phyloP scores from a whole-genome alignment of 2,797 vertebrate genomes.

The Scomberomorus guttatus region DNA sequence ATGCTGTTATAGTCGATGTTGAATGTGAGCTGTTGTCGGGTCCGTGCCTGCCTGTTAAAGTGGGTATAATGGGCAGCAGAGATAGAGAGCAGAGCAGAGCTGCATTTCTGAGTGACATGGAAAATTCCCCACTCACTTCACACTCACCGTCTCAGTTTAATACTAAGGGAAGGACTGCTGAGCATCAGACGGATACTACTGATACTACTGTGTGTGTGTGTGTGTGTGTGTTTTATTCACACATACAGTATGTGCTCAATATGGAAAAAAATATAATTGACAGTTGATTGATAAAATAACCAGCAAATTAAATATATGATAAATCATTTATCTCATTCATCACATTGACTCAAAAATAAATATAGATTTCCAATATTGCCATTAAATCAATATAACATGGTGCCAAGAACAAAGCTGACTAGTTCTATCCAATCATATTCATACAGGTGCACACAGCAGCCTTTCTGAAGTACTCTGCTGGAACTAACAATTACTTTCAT shows the following conservation, averaged over 20 bases:
- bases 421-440: too few species aligned
- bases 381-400: too few species aligned
- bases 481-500: too few species aligned
- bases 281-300: too few species aligned
- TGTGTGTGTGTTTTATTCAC: constrained; percentile 28
- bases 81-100: constrained; percentile 63
- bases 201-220: constrained; percentile 13
- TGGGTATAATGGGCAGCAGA: constrained; percentile 50
- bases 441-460: too few species aligned
- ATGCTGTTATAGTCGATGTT: constrained; percentile 21
- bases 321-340: too few species aligned
- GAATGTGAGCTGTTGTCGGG: constrained; percentile 26
- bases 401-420: too few species aligned
- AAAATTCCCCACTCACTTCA: constrained; percentile 76
- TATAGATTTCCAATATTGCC: too few species aligned
- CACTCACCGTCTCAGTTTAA: constrained; percentile 51
- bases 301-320: too few species aligned
- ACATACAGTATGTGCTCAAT: not conserved
- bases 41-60: constrained; percentile 37
- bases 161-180: constrained; percentile 28
- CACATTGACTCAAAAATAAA: too few species aligned
- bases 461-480: too few species aligned
- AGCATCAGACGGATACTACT: constrained; percentile 44
- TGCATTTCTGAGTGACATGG: constrained; percentile 79
- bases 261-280: too few species aligned